Evolutionary conservation across 2,888 invertebrate genomes (phyloP).

Genomic region (Synergus japonicus): DNA sequence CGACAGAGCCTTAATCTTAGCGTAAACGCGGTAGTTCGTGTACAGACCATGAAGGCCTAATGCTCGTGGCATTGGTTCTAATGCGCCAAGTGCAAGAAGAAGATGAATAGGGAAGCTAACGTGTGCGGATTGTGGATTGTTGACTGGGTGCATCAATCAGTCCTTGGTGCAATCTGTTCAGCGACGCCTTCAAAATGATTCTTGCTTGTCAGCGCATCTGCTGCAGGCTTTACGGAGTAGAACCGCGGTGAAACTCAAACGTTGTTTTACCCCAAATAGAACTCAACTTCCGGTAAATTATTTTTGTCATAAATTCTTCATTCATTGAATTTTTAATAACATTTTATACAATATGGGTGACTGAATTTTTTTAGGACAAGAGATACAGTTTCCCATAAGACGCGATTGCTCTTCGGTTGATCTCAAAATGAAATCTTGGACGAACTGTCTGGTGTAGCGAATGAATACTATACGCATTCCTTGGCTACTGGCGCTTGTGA

Average conservation of each 20-base stretch:
- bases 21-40: conserved; percentile 43
- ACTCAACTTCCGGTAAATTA: background rate
- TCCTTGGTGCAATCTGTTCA: conserved; percentile 72
- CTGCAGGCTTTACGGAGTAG: conserved; percentile 51
- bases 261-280: background rate
- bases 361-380: background rate
- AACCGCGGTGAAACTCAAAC: background rate
- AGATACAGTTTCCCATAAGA: conserved; percentile 2
- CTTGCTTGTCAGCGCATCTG: conserved; percentile 76
- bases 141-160: conserved; percentile 72
- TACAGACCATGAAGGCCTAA: conserved; percentile 32
- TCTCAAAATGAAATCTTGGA: conserved; percentile 55
- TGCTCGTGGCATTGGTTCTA: conserved; percentile 46
- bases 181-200: conserved; percentile 69
- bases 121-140: conserved; percentile 57
- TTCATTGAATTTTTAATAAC: background rate
- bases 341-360: background rate
- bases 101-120: conserved; percentile 70
- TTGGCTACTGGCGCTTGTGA: conserved; percentile 64
- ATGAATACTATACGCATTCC: conserved; percentile 64
- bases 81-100: conserved; percentile 60
- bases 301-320: background rate
- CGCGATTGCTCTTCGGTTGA: conserved; percentile 44
- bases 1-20: conserved; percentile 3
- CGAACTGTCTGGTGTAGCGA: conserved; percentile 55